A percentile compares a stretch with the other conserved stretches of the same genome.
These are phyloP conservation scores for Drosophila sulfurigaster DNA, from an alignment of 1,140 invertebrate species.

Conservation along the genomic window DNA sequence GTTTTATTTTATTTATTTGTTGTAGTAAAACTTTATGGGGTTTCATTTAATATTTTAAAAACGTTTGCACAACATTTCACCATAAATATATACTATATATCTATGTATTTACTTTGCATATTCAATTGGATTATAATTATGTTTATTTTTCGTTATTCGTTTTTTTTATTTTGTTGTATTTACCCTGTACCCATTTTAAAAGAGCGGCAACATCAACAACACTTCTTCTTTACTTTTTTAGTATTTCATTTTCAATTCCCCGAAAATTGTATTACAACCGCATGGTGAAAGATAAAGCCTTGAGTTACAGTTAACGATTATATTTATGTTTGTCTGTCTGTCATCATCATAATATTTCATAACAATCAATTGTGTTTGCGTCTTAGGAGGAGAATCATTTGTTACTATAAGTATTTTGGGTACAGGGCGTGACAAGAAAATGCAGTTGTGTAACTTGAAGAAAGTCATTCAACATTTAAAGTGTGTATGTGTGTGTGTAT, in stretches of 20 bases:
- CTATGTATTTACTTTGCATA: slow-evolving; percentile 21
- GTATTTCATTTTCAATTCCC: background rate
- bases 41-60: slow-evolving; percentile 15
- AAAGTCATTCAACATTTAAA: slow-evolving; percentile 19
- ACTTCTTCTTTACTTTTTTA: background rate
- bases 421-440: slow-evolving; percentile 24
- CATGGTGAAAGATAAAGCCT: slow-evolving; percentile 12
- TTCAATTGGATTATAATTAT: slow-evolving; percentile 25
- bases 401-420: background rate
- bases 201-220: background rate
- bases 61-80: slow-evolving; percentile 35
- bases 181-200: slow-evolving; percentile 24
- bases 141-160: slow-evolving; percentile 14
- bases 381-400: background rate
- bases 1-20: background rate
- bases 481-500: background rate
- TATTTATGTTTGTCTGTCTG: background rate
- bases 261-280: slow-evolving; percentile 15
- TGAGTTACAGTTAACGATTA: slow-evolving; percentile 16
- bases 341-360: background rate
- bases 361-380: slow-evolving; percentile 1
- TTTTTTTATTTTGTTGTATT: background rate
- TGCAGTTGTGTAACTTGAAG: slow-evolving; percentile 13
- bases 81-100: slow-evolving; percentile 13
- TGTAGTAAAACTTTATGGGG: slow-evolving; percentile 9